Evolutionary conservation across 2,113 vertebrate species (phyloP).

Genomic region (Zapus hudsonius): DNA sequence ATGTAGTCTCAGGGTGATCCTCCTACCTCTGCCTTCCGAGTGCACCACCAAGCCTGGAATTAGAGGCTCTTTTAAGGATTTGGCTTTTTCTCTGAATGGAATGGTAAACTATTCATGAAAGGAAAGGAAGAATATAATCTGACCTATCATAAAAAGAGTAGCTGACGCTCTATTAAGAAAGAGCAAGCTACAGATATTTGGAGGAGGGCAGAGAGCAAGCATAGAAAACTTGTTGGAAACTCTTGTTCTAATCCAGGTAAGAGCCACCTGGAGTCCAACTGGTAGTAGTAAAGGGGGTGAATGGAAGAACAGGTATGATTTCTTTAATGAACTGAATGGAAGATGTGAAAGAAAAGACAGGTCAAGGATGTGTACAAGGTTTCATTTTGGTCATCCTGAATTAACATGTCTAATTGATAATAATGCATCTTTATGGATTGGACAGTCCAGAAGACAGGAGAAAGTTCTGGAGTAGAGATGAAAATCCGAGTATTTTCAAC

Average conservation of each 20-base stretch:
- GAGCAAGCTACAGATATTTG: neutral
- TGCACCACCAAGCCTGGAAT: too few relatives aligned
- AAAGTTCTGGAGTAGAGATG: neutral
- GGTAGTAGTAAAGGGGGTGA: neutral
- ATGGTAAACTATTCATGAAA: neutral
- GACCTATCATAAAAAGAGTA: neutral
- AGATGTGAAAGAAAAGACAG: neutral
- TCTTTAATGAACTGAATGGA: neutral
- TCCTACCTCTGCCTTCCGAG: too few relatives aligned
- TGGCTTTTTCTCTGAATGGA: slow-evolving; percentile 5
- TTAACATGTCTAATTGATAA: neutral
- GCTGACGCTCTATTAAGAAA: neutral
- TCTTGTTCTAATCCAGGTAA: neutral
- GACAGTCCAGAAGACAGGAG: neutral
- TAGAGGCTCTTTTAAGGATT: neutral
- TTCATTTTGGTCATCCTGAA: neutral
- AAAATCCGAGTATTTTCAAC: neutral
- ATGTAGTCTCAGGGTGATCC: too few relatives aligned
- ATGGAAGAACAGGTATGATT: neutral
- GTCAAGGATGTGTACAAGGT: neutral
- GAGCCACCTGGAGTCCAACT: neutral
- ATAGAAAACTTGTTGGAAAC: neutral
- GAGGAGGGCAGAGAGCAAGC: neutral
- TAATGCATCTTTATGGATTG: neutral
- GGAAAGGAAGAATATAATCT: neutral